phyloP scores from a whole-genome alignment of 2,113 vertebrate genomes.

The Brienomyrus brachyistius region DNA sequence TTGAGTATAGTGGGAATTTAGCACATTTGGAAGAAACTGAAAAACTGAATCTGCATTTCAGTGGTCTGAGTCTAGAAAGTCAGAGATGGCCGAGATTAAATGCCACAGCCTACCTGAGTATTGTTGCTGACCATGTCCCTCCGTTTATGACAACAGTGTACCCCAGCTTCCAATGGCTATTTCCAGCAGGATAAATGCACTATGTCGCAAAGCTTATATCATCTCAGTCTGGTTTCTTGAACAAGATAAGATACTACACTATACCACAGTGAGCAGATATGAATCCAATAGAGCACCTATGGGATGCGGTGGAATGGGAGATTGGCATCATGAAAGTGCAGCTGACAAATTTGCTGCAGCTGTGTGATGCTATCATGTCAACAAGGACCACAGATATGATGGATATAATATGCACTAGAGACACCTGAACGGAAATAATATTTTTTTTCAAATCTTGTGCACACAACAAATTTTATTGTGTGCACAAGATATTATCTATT shows the following conservation, averaged over 20 bases:
- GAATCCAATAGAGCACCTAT: background rate
- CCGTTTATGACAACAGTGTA: background rate
- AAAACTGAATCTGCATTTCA: background rate
- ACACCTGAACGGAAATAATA: background rate
- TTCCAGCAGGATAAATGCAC: background rate
- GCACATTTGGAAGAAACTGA: background rate
- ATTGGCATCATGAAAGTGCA: background rate
- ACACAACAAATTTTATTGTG: background rate
- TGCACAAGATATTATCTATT: background rate
- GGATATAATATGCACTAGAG: background rate
- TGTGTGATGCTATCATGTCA: background rate
- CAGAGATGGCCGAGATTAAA: background rate
- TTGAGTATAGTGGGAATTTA: background rate
- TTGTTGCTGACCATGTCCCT: background rate
- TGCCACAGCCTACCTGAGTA: background rate
- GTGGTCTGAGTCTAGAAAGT: background rate
- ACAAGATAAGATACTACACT: background rate
- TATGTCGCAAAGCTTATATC: background rate
- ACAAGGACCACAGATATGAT: background rate
- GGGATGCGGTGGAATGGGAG: background rate
- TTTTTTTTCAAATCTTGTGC: background rate
- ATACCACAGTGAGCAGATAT: background rate
- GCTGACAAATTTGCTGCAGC: background rate
- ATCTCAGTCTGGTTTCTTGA: background rate
- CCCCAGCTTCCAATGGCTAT: background rate